phyloP scores from a whole-genome alignment of 2,888 invertebrate species.

The Sinhomidia bicolor region DNA sequence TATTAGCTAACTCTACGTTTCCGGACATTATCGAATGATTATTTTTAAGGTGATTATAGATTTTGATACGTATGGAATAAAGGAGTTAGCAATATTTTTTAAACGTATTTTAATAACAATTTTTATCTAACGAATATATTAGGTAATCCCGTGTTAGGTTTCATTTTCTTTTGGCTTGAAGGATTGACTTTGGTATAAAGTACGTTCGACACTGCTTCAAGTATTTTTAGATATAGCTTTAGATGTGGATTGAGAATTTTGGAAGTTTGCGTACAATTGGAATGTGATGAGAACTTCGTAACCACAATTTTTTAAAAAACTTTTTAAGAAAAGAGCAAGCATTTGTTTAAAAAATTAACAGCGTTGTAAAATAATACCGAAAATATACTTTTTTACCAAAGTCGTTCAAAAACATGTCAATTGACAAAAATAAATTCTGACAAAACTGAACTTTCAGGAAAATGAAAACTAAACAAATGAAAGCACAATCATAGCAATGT shows the following conservation, averaged over 20 bases:
- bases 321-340: not conserved
- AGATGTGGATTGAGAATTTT: not conserved
- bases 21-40: not conserved
- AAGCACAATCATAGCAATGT: too few relatives aligned
- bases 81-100: not conserved
- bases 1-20: not conserved
- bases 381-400: too few relatives aligned
- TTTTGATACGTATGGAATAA: slow-evolving; percentile 1
- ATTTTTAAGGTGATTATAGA: not conserved
- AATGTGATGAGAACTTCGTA: not conserved
- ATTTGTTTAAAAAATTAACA: not conserved
- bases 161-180: slow-evolving; percentile 4
- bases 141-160: slow-evolving; percentile 7
- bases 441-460: too few relatives aligned
- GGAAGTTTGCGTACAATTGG: not conserved
- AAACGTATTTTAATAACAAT: not conserved
- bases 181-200: not conserved
- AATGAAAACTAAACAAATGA: too few relatives aligned
- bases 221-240: not conserved
- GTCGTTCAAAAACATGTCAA: not conserved
- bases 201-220: not conserved
- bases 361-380: too few relatives aligned
- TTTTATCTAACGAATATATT: slow-evolving; percentile 10
- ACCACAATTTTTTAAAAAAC: too few relatives aligned
- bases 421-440: not conserved